A percentile compares a stretch with the other conserved stretches of the same genome.
phyloP scores from a whole-genome alignment of 2,888 invertebrate genomes.

The Neelides folsomi region DNA sequence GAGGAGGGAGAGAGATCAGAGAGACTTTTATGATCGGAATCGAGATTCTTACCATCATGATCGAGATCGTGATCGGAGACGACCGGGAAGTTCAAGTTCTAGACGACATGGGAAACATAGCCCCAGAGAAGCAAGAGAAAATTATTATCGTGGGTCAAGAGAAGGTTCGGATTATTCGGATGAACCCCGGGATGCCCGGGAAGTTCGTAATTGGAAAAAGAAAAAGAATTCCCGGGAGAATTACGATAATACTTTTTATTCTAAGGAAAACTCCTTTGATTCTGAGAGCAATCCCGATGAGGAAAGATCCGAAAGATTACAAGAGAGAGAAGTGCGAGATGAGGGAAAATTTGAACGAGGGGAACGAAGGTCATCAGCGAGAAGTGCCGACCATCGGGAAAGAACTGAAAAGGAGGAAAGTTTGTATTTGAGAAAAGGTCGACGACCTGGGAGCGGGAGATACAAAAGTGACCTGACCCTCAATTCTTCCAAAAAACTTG shows the following conservation, averaged over 20 bases:
- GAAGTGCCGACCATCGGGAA: not conserved
- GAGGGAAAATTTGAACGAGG: too few species aligned
- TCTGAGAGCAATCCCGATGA: not conserved
- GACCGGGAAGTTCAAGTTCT: conserved; percentile 3
- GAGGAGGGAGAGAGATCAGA: too few species aligned
- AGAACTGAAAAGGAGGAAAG: not conserved
- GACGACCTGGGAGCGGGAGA: conserved; percentile 1
- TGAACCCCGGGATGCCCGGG: not conserved
- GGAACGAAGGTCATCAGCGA: not conserved
- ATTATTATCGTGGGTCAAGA: too few species aligned
- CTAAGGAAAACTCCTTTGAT: too few species aligned
- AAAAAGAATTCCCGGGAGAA: conserved; percentile 3
- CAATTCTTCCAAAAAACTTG: not conserved
- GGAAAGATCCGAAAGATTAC: too few species aligned
- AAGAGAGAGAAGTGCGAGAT: too few species aligned
- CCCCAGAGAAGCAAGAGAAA: too few species aligned
- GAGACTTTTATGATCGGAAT: too few species aligned
- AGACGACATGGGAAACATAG: not conserved
- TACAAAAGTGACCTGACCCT: conserved; percentile 12
- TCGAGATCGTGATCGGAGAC: not conserved
- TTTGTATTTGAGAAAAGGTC: conserved; percentile 6
- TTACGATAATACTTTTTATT: too few species aligned
- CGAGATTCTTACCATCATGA: too few species aligned
- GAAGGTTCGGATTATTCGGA: too few species aligned
- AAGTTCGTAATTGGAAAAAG: conserved; percentile 2